Percentiles rank a stretch among this genome's conserved stretches.
Evolutionary conservation across 2,888 invertebrate species (phyloP).

Genomic region (Phengaris alcon): DNA sequence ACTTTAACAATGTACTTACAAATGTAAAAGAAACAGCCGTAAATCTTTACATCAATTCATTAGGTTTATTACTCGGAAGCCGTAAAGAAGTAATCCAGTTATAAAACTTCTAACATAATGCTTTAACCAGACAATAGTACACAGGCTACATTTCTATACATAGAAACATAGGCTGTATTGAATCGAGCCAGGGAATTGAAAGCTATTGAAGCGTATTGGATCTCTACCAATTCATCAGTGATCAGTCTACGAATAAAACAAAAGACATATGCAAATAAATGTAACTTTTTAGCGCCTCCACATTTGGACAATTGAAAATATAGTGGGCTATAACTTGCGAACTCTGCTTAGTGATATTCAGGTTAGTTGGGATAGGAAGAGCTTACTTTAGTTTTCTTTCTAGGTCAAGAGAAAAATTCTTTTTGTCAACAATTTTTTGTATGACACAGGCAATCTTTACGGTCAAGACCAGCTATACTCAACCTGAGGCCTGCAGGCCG

Average conservation of each 20-base stretch:
- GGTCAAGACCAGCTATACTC: too few relatives aligned
- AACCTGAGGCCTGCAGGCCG: too few relatives aligned
- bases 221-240: slow-evolving; percentile 2
- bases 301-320: too few relatives aligned
- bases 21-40: neutral
- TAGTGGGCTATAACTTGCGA: neutral
- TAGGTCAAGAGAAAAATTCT: too few relatives aligned
- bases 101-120: neutral
- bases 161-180: neutral
- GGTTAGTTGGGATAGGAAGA: too few relatives aligned
- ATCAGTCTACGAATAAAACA: neutral
- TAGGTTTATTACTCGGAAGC: slow-evolving; percentile 9
- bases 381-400: too few relatives aligned
- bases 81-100: slow-evolving; percentile 15
- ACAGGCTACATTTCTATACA: neutral
- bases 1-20: neutral
- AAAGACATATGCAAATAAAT: neutral
- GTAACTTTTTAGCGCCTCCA: neutral
- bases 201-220: slow-evolving; percentile 13
- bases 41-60: neutral
- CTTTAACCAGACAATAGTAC: neutral
- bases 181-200: neutral
- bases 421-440: too few relatives aligned
- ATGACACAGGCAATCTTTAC: too few relatives aligned
- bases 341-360: too few relatives aligned